phyloP scores from a whole-genome alignment of 2,797 vertebrate species.

The Synanceia verrucosa region DNA sequence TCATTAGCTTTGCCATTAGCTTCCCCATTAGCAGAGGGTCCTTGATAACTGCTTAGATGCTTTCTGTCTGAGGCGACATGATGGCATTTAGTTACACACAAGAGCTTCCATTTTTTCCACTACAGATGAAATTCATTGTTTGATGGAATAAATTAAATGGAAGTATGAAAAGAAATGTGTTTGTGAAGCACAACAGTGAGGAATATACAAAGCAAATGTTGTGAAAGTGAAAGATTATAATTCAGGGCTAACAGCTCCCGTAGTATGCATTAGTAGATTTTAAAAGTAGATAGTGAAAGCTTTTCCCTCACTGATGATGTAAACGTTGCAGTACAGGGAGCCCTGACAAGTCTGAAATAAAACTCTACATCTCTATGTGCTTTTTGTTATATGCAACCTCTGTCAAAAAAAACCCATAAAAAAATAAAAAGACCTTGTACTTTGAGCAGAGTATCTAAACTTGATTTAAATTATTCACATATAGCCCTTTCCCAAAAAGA shows the following conservation, averaged over 20 bases:
- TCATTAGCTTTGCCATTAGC: slow-evolving; percentile 63
- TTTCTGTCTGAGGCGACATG: slow-evolving; percentile 4
- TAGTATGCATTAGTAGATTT: slow-evolving; percentile 11
- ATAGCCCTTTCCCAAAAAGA: slow-evolving; percentile 48
- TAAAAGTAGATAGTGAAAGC: slow-evolving; percentile 5
- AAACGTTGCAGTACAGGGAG: neutral
- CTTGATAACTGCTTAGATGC: slow-evolving; percentile 33
- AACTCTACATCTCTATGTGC: neutral
- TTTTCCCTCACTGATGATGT: slow-evolving; percentile 1
- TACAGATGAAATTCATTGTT: slow-evolving; percentile 20
- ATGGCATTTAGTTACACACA: neutral
- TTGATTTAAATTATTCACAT: slow-evolving; percentile 57
- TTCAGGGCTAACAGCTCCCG: slow-evolving; percentile 24
- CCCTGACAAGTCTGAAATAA: slow-evolving; percentile 11
- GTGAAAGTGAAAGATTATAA: slow-evolving; percentile 7
- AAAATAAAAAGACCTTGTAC: slow-evolving; percentile 4
- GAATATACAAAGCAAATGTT: neutral
- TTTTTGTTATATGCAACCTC: slow-evolving; percentile 13
- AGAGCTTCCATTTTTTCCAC: neutral
- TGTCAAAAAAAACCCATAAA: slow-evolving; percentile 12
- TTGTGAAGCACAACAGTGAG: neutral
- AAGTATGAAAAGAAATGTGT: slow-evolving; percentile 14
- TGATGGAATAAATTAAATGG: slow-evolving; percentile 9
- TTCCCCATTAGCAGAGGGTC: slow-evolving; percentile 35
- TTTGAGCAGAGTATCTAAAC: slow-evolving; percentile 23